These are phyloP conservation scores for Dendrolimus pini DNA, from an alignment of 2,888 invertebrate species.

Conservation along the genomic window DNA sequence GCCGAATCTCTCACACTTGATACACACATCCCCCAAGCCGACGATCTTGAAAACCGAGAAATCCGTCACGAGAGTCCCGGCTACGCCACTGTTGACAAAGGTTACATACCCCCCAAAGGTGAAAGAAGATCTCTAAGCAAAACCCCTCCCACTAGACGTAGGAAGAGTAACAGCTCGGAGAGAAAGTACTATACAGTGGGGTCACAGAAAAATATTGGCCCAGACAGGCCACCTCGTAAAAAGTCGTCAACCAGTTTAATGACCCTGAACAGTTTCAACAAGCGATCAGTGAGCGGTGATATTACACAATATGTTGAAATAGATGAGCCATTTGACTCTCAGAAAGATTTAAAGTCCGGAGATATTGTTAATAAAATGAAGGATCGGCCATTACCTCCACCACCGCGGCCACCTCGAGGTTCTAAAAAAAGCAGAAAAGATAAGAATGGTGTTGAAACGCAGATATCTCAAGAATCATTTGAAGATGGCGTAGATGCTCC, in stretches of 20 bases:
- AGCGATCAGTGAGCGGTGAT: conserved; percentile 55
- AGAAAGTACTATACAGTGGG: conserved; percentile 83
- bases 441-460: conserved; percentile 30
- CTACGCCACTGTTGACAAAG: conserved; percentile 87
- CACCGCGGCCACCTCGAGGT: conserved; percentile 87
- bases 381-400: conserved; percentile 89
- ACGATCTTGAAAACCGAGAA: conserved; percentile 45
- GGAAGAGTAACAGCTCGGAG: conserved; percentile 71
- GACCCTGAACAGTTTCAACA: conserved; percentile 70
- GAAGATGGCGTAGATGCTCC: conserved; percentile 22
- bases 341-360: conserved; percentile 83
- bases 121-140: conserved; percentile 74
- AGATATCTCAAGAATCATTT: conserved; percentile 18
- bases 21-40: conserved; percentile 45
- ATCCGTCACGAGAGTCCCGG: conserved; percentile 76
- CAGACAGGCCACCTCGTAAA: conserved; percentile 80
- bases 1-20: conserved; percentile 80
- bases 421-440: conserved; percentile 57
- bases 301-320: conserved; percentile 79
- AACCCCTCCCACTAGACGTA: conserved; percentile 57
- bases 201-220: conserved; percentile 56
- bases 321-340: conserved; percentile 74
- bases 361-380: conserved; percentile 89
- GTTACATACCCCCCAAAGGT: conserved; percentile 78
- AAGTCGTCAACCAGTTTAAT: conserved; percentile 75